Percentiles rank a stretch among this genome's conserved stretches.
Evolutionary conservation across 2,888 invertebrate species (phyloP).

Genomic region (Sinopyrophorus schimmeli): DNA sequence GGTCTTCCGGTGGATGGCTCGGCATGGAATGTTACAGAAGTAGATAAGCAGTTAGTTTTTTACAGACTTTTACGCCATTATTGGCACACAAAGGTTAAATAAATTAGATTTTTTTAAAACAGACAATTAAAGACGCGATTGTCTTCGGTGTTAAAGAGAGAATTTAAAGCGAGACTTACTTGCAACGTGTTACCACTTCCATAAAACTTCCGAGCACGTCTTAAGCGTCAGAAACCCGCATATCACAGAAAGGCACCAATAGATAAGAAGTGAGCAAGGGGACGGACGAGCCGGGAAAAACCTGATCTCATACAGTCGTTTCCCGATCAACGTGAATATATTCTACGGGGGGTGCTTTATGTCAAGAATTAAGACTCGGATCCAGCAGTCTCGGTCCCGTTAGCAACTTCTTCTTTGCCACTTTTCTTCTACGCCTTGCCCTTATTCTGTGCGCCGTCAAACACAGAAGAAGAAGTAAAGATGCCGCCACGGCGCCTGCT

Average conservation of each 20-base stretch:
- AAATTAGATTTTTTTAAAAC: no score
- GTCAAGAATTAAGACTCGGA: slow-evolving; percentile 77
- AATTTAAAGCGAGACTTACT: no score
- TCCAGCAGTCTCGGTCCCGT: slow-evolving; percentile 66
- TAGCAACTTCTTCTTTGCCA: slow-evolving; percentile 58
- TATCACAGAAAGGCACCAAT: slow-evolving; percentile 54
- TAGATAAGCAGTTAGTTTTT: no score
- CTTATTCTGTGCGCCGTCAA: slow-evolving; percentile 63
- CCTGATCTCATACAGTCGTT: slow-evolving; percentile 79
- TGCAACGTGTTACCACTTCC: slow-evolving; percentile 21
- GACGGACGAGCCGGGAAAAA: slow-evolving; percentile 51
- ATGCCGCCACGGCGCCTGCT: slow-evolving; percentile 61
- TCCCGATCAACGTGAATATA: slow-evolving; percentile 92
- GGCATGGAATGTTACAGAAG: no score
- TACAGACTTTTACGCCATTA: no score
- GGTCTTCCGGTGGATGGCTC: no score
- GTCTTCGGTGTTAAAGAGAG: no score
- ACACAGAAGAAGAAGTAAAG: slow-evolving; percentile 62
- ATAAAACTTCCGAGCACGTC: slow-evolving; percentile 26
- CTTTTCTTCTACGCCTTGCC: slow-evolving; percentile 57
- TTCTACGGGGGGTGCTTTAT: slow-evolving; percentile 87
- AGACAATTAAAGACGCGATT: no score
- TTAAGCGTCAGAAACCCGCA: slow-evolving; percentile 35
- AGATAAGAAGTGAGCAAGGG: slow-evolving; percentile 54
- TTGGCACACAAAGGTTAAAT: no score